These are phyloP conservation scores for Sceloporus tristichus DNA, from an alignment of 2,113 vertebrate genomes.

Conservation along the genomic window DNA sequence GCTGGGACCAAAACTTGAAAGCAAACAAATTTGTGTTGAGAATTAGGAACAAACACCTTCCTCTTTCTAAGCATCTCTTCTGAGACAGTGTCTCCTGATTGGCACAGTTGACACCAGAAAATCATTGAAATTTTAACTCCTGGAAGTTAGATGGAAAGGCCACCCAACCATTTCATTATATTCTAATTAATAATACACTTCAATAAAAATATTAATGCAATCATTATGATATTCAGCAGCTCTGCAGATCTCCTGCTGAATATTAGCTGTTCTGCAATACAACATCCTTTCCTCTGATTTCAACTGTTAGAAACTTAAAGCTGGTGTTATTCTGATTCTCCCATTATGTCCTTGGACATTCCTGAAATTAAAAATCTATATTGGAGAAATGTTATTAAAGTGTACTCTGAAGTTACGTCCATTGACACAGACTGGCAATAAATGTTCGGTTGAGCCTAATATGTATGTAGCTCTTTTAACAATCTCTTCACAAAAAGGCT, in stretches of 20 bases:
- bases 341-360: constrained; percentile 32
- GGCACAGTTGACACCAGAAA: constrained; percentile 50
- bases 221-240: constrained; percentile 57
- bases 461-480: not conserved
- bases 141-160: constrained; percentile 67
- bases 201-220: constrained; percentile 70
- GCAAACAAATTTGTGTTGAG: fast-evolving
- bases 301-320: constrained; percentile 36
- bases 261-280: constrained; percentile 55
- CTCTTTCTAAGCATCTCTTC: not conserved
- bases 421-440: constrained; percentile 30
- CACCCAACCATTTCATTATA: constrained; percentile 65
- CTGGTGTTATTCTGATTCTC: not conserved
- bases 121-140: constrained; percentile 57
- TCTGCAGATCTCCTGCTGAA: constrained; percentile 56
- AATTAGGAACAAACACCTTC: not conserved
- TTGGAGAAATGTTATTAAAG: constrained; percentile 47
- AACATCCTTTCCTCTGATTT: constrained; percentile 30
- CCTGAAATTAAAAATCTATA: constrained; percentile 49
- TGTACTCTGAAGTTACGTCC: constrained; percentile 17
- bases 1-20: not conserved
- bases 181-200: constrained; percentile 73
- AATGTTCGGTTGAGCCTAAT: constrained; percentile 44
- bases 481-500: not conserved
- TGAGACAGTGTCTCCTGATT: constrained; percentile 31